Conservation (phyloP, 2,888 invertebrate genomes). For the Isoperla grammatica region DNA sequence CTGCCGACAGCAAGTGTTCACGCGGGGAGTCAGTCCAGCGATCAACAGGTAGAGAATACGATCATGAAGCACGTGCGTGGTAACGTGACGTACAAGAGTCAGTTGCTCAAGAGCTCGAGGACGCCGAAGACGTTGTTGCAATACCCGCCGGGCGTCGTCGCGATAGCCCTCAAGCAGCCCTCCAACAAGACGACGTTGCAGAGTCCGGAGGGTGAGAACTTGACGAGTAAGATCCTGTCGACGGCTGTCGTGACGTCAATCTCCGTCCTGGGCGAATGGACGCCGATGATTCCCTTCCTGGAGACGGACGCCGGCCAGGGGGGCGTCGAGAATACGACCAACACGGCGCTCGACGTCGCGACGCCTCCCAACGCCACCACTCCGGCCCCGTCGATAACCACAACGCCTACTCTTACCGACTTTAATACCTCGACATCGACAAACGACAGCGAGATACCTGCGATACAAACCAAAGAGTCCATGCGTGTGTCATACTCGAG, state of each 20-base stretch:
- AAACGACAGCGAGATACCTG: too few relatives aligned
- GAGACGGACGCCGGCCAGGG: neutral
- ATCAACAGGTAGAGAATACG: neutral
- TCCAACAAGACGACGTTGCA: conserved; percentile 30
- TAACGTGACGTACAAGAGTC: conserved; percentile 2
- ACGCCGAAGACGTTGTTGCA: conserved; percentile 15
- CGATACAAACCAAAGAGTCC: conserved; percentile 3
- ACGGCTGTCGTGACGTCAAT: conserved; percentile 30
- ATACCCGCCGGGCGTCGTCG: too few relatives aligned
- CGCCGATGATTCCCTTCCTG: neutral
- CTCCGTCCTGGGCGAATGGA: conserved; percentile 25
- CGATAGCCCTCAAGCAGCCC: neutral
- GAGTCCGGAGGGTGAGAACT: neutral
- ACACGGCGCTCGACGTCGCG: too few relatives aligned
- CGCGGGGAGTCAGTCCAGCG: neutral
- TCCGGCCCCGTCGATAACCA: neutral
- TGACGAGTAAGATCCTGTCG: conserved; percentile 27
- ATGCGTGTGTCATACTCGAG: neutral
- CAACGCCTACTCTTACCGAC: too few relatives aligned
- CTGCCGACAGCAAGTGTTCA: neutral
- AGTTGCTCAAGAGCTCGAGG: neutral
- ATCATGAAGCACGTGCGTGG: neutral
- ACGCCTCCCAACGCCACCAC: too few relatives aligned
- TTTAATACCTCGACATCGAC: too few relatives aligned
- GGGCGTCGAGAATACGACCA: conserved; percentile 2